phyloP scores from a whole-genome alignment of 2,797 vertebrate species.

The Pogoniulus pusillus region DNA sequence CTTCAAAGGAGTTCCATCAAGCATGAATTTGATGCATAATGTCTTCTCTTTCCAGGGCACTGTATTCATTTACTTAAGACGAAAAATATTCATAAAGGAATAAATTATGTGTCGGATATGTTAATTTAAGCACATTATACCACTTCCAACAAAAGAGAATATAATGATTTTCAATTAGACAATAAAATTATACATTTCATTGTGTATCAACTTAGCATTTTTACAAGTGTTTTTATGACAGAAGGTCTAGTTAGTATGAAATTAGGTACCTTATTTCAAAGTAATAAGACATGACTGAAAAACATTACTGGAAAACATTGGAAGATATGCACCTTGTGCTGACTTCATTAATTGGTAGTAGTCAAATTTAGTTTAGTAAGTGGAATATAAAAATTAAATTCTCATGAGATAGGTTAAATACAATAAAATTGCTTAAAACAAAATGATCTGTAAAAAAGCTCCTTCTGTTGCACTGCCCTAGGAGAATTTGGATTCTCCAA shows the following conservation, averaged over 20 bases:
- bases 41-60: constrained; percentile 13
- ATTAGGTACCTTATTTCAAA: not conserved
- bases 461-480: not conserved
- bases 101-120: constrained; percentile 9
- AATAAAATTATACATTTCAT: not conserved
- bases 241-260: constrained; percentile 35
- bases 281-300: constrained; percentile 18
- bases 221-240: constrained; percentile 12
- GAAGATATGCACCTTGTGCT: not conserved
- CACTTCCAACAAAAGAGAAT: constrained; percentile 43
- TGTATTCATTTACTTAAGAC: constrained; percentile 23
- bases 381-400: not conserved
- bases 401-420: not conserved
- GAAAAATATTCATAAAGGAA: not conserved
- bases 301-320: constrained; percentile 6
- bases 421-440: not conserved
- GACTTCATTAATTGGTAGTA: not conserved
- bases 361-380: not conserved
- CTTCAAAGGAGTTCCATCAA: not conserved
- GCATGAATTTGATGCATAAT: not conserved
- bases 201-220: constrained; percentile 25
- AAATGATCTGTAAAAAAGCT: not conserved
- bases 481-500: not conserved
- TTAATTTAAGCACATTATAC: not conserved
- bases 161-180: constrained; percentile 6